Conservation (phyloP, 2,113 vertebrate species). For the Megaceryle torquata region DNA sequence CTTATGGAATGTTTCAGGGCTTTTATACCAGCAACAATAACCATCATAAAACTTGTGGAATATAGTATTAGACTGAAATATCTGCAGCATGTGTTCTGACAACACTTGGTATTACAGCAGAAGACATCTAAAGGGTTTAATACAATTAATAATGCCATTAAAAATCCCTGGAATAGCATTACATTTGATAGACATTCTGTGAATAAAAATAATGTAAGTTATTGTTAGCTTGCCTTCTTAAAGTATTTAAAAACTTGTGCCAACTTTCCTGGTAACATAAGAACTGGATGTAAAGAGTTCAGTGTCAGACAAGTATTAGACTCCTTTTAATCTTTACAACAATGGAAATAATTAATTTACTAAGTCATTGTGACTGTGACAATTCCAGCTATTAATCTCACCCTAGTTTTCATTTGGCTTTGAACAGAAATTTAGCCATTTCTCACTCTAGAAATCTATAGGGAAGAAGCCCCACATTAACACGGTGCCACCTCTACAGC, state of each 20-base stretch:
- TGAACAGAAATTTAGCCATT: neutral
- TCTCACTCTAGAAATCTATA: neutral
- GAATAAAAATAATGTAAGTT: neutral
- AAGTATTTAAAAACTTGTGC: neutral
- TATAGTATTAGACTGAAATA: neutral
- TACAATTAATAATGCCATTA: conserved; percentile 1
- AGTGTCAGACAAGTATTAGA: neutral
- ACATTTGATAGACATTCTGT: neutral
- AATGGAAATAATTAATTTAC: neutral
- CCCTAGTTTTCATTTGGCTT: neutral
- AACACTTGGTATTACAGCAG: neutral
- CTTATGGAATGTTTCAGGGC: conserved; percentile 19
- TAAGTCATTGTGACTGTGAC: neutral
- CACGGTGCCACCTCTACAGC: neutral
- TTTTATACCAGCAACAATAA: conserved; percentile 34
- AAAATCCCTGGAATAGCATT: neutral
- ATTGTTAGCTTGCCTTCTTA: neutral
- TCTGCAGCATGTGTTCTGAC: neutral
- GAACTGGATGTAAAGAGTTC: neutral
- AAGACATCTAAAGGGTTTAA: neutral
- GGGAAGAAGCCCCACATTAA: neutral
- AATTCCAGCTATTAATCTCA: neutral
- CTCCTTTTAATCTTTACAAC: neutral
- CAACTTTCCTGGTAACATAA: neutral
- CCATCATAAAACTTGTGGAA: neutral